Conservation (phyloP, 2,888 invertebrate species). For the Ophion obscuratus region DNA sequence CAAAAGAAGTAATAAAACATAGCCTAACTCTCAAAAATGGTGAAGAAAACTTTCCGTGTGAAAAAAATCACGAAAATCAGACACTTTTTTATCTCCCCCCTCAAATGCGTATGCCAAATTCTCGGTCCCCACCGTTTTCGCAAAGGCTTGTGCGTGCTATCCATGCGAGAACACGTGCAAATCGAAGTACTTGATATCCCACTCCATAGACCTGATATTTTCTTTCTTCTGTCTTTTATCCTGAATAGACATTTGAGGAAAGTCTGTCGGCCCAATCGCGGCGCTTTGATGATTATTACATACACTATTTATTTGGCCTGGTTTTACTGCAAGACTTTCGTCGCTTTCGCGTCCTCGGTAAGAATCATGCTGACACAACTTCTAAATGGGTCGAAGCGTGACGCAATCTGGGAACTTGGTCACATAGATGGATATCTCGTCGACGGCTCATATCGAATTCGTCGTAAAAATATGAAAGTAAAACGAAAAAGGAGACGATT, state of each 20-base stretch:
- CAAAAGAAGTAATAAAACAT: no score
- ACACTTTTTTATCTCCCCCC: no score
- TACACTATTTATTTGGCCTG: conserved; percentile 60
- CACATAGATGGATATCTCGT: not conserved
- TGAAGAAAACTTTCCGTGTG: no score
- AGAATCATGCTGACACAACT: conserved; percentile 41
- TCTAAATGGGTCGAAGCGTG: conserved; percentile 7
- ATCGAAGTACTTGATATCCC: conserved; percentile 25
- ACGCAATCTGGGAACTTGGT: not conserved
- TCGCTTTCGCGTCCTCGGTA: conserved; percentile 29
- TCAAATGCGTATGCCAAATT: conserved; percentile 22
- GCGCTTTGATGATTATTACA: conserved; percentile 57
- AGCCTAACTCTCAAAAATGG: no score
- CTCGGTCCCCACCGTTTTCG: conserved; percentile 39
- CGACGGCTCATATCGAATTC: not conserved
- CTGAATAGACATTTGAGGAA: conserved; percentile 54
- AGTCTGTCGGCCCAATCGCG: conserved; percentile 24
- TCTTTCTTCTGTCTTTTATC: conserved; percentile 37
- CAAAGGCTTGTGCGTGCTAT: conserved; percentile 28
- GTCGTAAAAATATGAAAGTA: not conserved
- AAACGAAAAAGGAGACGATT: not conserved
- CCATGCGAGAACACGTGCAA: conserved; percentile 2
- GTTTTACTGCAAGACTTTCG: conserved; percentile 7
- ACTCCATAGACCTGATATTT: conserved; percentile 18
- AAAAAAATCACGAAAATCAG: no score